Base-by-base conservation (phyloP, 2,888 invertebrate species). In the Metellina segmentata region DNA sequence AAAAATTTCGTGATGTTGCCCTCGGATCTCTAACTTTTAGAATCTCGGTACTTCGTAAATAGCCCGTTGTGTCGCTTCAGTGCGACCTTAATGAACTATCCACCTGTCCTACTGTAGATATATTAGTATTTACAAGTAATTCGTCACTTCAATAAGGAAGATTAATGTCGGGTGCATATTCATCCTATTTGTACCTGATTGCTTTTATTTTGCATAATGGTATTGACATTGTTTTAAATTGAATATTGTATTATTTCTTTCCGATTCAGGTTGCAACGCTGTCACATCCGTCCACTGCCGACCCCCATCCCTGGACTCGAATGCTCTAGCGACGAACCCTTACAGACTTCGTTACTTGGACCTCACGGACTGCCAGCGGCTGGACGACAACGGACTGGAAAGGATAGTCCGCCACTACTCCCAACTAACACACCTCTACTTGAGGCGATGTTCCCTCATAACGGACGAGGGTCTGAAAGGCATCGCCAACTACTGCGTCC, bases 381-480 rank as follows among this genome's bases (percentile, higher is more conserved):
- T 98, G 71, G 97, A 98, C 93, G 98, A 98, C 95, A 96, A 97
- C 51, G 98, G 98, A 0, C 96, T 98, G 13, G 96, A 97, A 94
- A 96, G 97, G 79, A 96, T 98, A 82, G 97, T 98, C 8, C 96
- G 97, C 6, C 97, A 97, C 94, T 98, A 98, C 95, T 97, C 98
- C 0, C 97, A 98, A 94, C 96, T 98, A 93, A 97, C 97, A 93
- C 98, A 97, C 95, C 96, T 98, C 82, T 98, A 98, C 95, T 96
- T 98, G 92, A 96, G 98, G 94, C 96, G 98, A 94, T 98, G 98
- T 95, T 96, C 97, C 94, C 97, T 97, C 96, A 97, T 98, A 94
- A 98, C 98, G 94, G 98, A 98, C 96, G 97, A 97, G 93, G 98
- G 98, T 92, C 96, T 98, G n/a, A 97, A 98, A 94, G 97, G 97